phyloP scores from a whole-genome alignment of 2,113 vertebrate genomes.

The Catharus minimus region DNA sequence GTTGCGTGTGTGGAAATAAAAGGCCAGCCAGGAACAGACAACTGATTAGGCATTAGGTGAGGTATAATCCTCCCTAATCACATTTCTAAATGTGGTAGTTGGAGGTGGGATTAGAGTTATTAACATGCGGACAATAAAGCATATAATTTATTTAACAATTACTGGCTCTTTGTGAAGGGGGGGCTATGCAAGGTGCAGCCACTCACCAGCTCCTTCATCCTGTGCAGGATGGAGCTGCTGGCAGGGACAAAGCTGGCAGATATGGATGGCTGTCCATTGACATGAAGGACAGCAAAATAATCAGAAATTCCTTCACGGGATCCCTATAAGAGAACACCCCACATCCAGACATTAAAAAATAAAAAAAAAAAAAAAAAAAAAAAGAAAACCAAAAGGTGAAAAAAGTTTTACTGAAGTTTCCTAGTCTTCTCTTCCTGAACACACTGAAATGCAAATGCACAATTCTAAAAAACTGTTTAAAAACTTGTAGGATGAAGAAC shows the following conservation, averaged over 20 bases:
- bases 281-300: not conserved
- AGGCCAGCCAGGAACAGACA: constrained; percentile 38
- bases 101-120: constrained; percentile 65
- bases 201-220: not conserved
- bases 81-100: constrained; percentile 37
- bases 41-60: constrained; percentile 60
- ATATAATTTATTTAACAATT: constrained; percentile 66
- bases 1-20: constrained; percentile 48
- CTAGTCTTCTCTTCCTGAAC: not conserved
- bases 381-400: not conserved
- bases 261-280: accelerated
- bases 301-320: not conserved
- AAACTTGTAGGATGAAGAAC: not conserved
- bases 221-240: not conserved
- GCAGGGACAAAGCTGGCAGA: not conserved
- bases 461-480: not conserved
- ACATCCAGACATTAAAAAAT: not conserved
- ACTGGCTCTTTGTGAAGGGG: not conserved
- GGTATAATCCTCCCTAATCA: constrained; percentile 67
- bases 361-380: not conserved
- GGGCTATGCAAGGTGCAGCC: not conserved
- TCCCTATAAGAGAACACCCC: accelerated
- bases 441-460: accelerated
- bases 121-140: constrained; percentile 45
- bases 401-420: not conserved